Conservation (phyloP, 2,113 vertebrate species). For the Aptenodytes forsteri region DNA sequence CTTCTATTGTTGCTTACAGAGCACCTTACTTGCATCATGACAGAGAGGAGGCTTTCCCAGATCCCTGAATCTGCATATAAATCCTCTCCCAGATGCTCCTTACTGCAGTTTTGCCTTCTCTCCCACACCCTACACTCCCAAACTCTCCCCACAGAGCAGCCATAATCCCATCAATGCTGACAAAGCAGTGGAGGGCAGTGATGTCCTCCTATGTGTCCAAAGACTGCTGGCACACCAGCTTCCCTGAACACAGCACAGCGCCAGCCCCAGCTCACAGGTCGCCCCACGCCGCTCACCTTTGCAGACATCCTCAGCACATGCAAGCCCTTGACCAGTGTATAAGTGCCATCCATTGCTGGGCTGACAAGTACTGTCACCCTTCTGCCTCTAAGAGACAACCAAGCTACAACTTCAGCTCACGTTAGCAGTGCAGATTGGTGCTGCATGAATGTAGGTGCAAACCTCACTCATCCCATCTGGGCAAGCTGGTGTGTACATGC, state of each 20-base stretch:
- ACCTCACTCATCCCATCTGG: background rate
- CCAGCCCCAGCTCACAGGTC: background rate
- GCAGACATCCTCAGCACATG: background rate
- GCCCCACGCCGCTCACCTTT: background rate
- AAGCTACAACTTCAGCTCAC: background rate
- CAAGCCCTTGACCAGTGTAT: background rate
- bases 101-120: background rate
- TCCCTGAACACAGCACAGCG: background rate
- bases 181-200: background rate
- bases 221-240: background rate
- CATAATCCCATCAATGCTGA: background rate
- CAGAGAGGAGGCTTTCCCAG: background rate
- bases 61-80: background rate
- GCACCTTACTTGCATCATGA: background rate
- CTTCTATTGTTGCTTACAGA: too few relatives aligned
- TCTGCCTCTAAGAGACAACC: background rate
- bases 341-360: background rate
- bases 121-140: background rate
- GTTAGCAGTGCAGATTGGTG: background rate
- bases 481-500: background rate
- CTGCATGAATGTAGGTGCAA: background rate
- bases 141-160: background rate
- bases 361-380: background rate
- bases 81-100: background rate
- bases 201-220: background rate